phyloP scores from a whole-genome alignment of 2,888 invertebrate species.

The Platypus cylindrus region DNA sequence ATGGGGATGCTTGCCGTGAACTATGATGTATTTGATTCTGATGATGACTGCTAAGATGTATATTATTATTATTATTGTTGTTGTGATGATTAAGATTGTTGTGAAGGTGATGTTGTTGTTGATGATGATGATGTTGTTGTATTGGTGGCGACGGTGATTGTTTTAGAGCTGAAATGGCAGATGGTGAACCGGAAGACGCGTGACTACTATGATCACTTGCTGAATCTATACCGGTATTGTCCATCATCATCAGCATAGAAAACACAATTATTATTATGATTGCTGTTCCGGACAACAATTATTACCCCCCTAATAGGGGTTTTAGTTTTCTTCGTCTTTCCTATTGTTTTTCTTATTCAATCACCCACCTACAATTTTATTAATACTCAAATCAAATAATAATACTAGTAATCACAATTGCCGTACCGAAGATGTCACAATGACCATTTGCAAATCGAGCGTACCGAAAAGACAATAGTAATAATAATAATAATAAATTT shows the following conservation, averaged over 20 bases:
- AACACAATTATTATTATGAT: constrained; percentile 5
- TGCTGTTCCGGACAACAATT: no score
- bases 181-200: constrained; percentile 40
- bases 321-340: no score
- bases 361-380: constrained; percentile 4
- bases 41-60: no score
- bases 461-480: constrained; percentile 33
- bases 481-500: no score
- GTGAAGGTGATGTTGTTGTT: no score
- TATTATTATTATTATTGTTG: no score
- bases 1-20: constrained; percentile 27
- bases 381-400: constrained; percentile 2
- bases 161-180: constrained; percentile 34
- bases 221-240: constrained; percentile 43
- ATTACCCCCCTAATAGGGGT: no score
- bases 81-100: no score
- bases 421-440: constrained; percentile 18
- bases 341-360: no score
- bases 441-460: constrained; percentile 21
- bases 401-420: no score
- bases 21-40: no score
- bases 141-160: constrained; percentile 35
- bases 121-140: constrained; percentile 25
- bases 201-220: constrained; percentile 45
- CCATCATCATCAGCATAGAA: constrained; percentile 39